phyloP scores from a whole-genome alignment of 2,888 invertebrate species.

The Polydesmus complanatus region DNA sequence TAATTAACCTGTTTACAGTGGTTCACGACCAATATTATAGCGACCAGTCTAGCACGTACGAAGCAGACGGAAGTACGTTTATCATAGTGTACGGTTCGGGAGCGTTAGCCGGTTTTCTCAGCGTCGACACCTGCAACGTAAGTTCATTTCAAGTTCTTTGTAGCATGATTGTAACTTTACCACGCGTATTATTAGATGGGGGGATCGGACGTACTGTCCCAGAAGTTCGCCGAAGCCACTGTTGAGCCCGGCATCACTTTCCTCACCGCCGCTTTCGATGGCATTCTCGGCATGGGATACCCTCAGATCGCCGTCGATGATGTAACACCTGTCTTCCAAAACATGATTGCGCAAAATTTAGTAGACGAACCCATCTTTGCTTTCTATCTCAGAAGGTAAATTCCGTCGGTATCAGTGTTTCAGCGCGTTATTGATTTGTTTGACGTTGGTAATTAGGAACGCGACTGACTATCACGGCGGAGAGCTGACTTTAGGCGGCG shows the following conservation, averaged over 20 bases:
- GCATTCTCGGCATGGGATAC: conserved; percentile 90
- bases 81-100: conserved; percentile 92
- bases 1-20: conserved; percentile 51
- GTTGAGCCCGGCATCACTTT: conserved; percentile 91
- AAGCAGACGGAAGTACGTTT: conserved; percentile 78
- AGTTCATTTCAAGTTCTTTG: too few relatives aligned
- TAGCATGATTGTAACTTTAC: conserved; percentile 19
- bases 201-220: conserved; percentile 52
- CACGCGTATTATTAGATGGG: conserved; percentile 45
- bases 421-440: neutral
- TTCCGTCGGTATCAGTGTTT: neutral
- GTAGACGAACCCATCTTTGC: conserved; percentile 65
- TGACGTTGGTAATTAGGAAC: too few relatives aligned
- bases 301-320: conserved; percentile 77
- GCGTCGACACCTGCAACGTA: conserved; percentile 73
- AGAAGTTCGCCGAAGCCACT: conserved; percentile 92
- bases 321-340: conserved; percentile 81
- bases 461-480: conserved; percentile 67
- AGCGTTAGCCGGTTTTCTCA: conserved; percentile 87
- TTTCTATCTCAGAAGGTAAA: conserved; percentile 74
- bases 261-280: conserved; percentile 97
- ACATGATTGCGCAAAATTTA: conserved; percentile 62
- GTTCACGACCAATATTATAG: conserved; percentile 93
- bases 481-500: conserved; percentile 86
- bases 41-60: conserved; percentile 65